Percentiles rank a stretch among this genome's conserved stretches.
Conservation (phyloP, 2,888 invertebrate genomes). For the Taphrorychus bicolor region DNA sequence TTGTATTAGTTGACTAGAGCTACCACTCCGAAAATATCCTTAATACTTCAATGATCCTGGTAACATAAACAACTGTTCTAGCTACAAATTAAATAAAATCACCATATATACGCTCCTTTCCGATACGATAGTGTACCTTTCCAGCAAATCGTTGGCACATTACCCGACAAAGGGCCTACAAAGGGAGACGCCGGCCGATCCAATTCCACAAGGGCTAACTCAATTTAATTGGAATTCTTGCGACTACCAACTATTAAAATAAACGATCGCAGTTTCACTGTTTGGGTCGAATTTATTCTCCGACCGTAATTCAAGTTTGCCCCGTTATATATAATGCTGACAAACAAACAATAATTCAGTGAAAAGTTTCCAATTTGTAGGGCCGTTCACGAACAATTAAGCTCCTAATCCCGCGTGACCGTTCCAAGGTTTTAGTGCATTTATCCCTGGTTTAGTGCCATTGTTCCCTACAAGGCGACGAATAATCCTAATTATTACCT, state of each 20-base stretch:
- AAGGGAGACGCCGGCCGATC: neutral
- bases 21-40: too few relatives aligned
- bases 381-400: constrained; percentile 31
- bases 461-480: constrained; percentile 1
- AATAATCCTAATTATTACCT: too few relatives aligned
- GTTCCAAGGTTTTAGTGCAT: constrained; percentile 22
- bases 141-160: neutral
- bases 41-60: too few relatives aligned
- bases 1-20: too few relatives aligned
- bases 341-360: constrained; percentile 18
- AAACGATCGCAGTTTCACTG: neutral
- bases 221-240: constrained; percentile 4
- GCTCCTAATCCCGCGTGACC: constrained; percentile 9
- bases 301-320: constrained; percentile 5
- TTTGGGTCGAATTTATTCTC: constrained; percentile 4
- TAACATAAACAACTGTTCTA: too few relatives aligned
- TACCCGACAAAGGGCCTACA: neutral
- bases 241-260: neutral
- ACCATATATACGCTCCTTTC: too few relatives aligned
- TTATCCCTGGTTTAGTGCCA: constrained; percentile 18
- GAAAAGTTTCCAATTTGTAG: constrained; percentile 29
- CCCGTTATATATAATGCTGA: constrained; percentile 14
- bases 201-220: neutral
- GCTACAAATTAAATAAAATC: too few relatives aligned
- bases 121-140: neutral